Percentiles rank a stretch among this genome's conserved stretches.
These are phyloP conservation scores for Eclectus roratus DNA, from an alignment of 2,113 vertebrate species.

Conservation along the genomic window DNA sequence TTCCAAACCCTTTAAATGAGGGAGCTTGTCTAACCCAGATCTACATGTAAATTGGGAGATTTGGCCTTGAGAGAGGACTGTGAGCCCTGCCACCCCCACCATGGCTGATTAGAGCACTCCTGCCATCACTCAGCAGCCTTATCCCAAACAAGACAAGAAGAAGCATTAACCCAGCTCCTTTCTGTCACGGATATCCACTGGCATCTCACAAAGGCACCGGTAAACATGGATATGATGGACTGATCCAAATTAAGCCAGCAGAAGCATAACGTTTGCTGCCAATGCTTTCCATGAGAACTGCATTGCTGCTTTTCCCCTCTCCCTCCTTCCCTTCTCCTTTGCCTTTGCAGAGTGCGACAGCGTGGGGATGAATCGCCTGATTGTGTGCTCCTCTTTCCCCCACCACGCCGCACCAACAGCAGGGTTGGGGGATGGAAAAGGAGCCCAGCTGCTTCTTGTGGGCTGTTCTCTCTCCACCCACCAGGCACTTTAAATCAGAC, in stretches of 20 bases:
- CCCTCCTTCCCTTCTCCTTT: slow-evolving; percentile 1
- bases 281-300: background rate
- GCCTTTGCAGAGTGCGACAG: background rate
- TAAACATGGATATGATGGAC: rapidly evolving
- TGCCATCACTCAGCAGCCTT: background rate
- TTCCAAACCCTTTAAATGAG: background rate
- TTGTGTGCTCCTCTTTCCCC: slow-evolving; percentile 47
- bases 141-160: background rate
- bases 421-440: slow-evolving; percentile 65
- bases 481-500: slow-evolving; percentile 67
- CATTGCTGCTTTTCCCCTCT: background rate
- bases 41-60: background rate
- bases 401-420: slow-evolving; percentile 40
- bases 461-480: slow-evolving; percentile 69
- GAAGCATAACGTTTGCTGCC: background rate
- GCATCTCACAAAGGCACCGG: rapidly evolving
- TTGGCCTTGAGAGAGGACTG: background rate
- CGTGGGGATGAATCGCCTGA: slow-evolving; percentile 48
- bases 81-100: background rate
- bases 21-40: background rate
- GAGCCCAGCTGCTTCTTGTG: slow-evolving; percentile 70
- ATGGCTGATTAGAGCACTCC: background rate
- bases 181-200: background rate
- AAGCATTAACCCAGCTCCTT: background rate
- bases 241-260: background rate